phyloP scores from a whole-genome alignment of 1,140 invertebrate species.

The Batillaria attramentaria region DNA sequence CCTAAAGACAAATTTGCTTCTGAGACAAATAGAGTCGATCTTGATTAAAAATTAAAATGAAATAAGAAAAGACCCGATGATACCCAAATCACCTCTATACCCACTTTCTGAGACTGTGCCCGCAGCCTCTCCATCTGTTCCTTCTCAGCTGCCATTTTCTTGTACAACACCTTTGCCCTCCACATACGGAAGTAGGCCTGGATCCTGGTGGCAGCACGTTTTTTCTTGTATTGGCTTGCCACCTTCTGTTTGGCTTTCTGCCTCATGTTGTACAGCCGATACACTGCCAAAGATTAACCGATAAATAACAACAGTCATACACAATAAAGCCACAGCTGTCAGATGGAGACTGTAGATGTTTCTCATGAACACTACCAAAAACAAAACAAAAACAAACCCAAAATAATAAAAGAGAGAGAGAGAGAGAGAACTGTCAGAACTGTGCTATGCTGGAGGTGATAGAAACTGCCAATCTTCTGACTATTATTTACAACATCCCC shows the following conservation, averaged over 20 bases:
- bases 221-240: constrained; percentile 25
- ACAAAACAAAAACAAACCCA: no score
- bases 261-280: constrained; percentile 24
- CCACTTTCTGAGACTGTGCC: constrained; percentile 1
- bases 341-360: no score
- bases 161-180: constrained; percentile 53
- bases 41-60: neutral
- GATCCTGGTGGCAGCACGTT: constrained; percentile 53
- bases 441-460: no score
- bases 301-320: no score
- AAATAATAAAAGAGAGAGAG: no score
- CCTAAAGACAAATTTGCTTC: no score
- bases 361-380: no score
- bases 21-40: neutral
- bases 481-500: no score
- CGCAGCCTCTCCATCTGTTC: constrained; percentile 55
- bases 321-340: no score
- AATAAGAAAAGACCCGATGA: neutral
- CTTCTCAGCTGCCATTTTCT: constrained; percentile 55
- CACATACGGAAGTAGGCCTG: constrained; percentile 67
- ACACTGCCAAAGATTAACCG: constrained; percentile 26
- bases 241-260: constrained; percentile 37
- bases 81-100: neutral
- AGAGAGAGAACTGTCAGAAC: no score
- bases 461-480: no score